Percentiles rank a stretch among this genome's conserved stretches.
Conservation (phyloP, 2,113 vertebrate species). For the Microcebus murinus region DNA sequence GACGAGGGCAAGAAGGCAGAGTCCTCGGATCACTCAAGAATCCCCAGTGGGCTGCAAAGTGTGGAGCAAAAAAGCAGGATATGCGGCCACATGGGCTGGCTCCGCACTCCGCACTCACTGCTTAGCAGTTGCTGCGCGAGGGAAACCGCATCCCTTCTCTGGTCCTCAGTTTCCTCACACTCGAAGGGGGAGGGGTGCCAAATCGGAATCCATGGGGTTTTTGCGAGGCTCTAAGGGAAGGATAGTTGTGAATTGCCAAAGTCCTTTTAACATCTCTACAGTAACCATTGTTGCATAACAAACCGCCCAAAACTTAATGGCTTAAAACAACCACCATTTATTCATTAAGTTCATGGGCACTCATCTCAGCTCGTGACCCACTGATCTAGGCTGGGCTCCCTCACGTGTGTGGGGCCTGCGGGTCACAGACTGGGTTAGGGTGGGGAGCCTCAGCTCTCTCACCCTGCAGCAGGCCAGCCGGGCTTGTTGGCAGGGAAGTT, state of each 20-base stretch:
- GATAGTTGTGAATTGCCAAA: not conserved
- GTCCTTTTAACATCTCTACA: not conserved
- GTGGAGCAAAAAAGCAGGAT: not conserved
- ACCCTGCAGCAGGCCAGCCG: not conserved
- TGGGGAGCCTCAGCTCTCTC: not conserved
- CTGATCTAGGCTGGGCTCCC: not conserved
- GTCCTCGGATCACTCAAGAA: not conserved
- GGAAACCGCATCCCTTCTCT: not conserved
- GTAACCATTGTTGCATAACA: not conserved
- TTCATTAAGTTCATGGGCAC: not conserved
- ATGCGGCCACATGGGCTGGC: not conserved
- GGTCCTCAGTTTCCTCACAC: not conserved
- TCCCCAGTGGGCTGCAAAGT: not conserved
- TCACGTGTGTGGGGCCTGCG: not conserved
- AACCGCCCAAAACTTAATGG: not conserved
- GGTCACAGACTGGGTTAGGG: not conserved
- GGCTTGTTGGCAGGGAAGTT: rapidly evolving
- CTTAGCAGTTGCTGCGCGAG: not conserved
- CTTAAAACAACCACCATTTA: not conserved
- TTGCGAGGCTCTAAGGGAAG: not conserved
- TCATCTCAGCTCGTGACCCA: not conserved
- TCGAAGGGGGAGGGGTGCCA: not conserved
- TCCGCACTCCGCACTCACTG: not conserved
- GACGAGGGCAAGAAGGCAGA: not conserved
- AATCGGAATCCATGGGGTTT: not conserved